These are phyloP conservation scores for Anguilla anguilla DNA, from an alignment of 2,797 vertebrate species.

Conservation along the genomic window DNA sequence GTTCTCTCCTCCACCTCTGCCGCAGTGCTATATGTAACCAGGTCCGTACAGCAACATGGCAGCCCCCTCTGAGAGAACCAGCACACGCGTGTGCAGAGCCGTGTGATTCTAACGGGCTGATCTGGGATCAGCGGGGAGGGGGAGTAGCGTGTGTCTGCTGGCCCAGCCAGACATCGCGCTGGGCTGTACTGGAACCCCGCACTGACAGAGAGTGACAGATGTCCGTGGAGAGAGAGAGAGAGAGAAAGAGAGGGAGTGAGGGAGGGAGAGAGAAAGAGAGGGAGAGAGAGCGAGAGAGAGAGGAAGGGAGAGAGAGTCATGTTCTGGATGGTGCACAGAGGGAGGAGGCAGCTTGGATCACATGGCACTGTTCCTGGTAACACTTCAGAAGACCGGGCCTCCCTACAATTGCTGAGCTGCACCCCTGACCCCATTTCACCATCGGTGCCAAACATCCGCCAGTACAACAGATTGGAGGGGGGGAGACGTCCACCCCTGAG, in stretches of 20 bases:
- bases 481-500: neutral
- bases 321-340: neutral
- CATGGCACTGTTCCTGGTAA: neutral
- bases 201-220: neutral
- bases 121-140: neutral
- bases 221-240: neutral
- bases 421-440: constrained; percentile 5
- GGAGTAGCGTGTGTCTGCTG: neutral
- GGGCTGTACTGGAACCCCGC: neutral
- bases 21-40: neutral
- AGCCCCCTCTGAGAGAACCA: neutral
- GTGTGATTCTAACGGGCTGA: neutral
- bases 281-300: too few species aligned
- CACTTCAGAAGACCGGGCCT: neutral
- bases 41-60: neutral
- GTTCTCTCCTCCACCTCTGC: neutral
- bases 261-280: too few species aligned
- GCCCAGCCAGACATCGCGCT: neutral
- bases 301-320: too few species aligned
- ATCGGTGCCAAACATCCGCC: neutral
- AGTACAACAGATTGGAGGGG: constrained; percentile 10
- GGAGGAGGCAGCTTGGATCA: neutral
- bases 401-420: constrained; percentile 9
- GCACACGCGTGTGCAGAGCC: neutral
- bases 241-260: neutral